phyloP scores from a whole-genome alignment of 35 echinoderm and acorn worm genomes.

The Apostichopus japonicus region DNA sequence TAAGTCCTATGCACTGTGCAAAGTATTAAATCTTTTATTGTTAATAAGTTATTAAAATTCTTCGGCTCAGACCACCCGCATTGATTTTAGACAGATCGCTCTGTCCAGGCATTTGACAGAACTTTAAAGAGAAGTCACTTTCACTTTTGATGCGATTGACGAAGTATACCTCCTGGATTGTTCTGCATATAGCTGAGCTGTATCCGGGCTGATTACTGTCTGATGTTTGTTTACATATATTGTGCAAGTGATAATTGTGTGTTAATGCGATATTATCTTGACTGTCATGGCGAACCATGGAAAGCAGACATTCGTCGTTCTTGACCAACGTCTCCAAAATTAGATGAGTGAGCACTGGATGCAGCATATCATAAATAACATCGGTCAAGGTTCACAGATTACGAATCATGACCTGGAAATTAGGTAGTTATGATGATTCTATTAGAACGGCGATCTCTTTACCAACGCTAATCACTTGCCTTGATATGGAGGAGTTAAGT shows the following conservation, averaged over 20 bases:
- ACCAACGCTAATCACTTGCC: neutral
- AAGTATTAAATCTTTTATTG: no score
- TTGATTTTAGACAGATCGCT: no score
- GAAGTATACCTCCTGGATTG: neutral
- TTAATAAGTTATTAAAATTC: no score
- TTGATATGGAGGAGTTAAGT: constrained; percentile 41
- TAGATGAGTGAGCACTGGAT: no score
- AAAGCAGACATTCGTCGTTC: no score
- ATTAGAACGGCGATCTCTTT: neutral
- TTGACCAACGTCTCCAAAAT: no score
- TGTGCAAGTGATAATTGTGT: neutral
- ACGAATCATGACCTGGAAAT: constrained; percentile 32
- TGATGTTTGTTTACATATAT: neutral
- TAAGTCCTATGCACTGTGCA: no score
- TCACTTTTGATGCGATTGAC: constrained; percentile 5
- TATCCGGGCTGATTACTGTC: no score
- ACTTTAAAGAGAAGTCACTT: neutral
- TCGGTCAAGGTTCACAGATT: neutral
- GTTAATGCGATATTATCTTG: no score
- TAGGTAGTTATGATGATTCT: neutral
- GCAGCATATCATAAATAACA: neutral
- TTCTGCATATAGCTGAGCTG: neutral
- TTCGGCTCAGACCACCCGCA: no score
- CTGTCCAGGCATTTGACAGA: no score
- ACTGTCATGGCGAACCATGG: no score